Evolutionary conservation across 2,888 invertebrate species (phyloP), one percentile per base, ranked within the genome.

Genomic region (Pantelozetes paolii): DNA sequence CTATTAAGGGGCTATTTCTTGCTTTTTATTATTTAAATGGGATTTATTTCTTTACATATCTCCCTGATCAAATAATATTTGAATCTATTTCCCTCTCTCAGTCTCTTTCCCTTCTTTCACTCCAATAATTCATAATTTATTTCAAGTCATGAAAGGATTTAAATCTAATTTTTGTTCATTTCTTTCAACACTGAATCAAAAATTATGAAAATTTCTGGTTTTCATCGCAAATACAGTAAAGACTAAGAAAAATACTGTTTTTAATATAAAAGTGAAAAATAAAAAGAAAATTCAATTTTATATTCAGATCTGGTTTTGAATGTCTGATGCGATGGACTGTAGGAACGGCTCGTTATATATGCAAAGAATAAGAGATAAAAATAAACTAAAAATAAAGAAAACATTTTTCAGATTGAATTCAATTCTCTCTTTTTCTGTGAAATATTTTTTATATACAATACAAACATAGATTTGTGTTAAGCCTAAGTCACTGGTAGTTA

Each of bases 381-480:
- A 26, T 13, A 28, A 57, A 28, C 11, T 28, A 13, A 54, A 54
- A 23, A 30, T 26, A 57, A 28, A 28, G 20, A 50, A 23, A 50
- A 50, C 28, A 54, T 26, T 57, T 57, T 57, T 57, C 28, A 18
- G 13, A 57, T 57, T 57, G 28, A 57, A 57, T 57, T 57, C 57
- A 26, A 57, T 57, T 57, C 30, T 45, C 28, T 57, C 18, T 26
- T 28, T 30, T 57, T 54, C 23, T 54, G 26, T 23, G 23, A 8
- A 26, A 57, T 57, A 57, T 28, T 28, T 54, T 57, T 57, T 28
- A 57, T 57, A 57, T 57, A 28, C 57, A 23, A 57, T 57, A 57
- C 57, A 28, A 57, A 57, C 57, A 57, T 57, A 57, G 57, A 57
- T 57, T 28, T 57, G 28, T 30, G 57, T 57, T 57, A 28, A 57